Conservation (phyloP, 2,888 invertebrate species). For the Vannuccia rotundouncinata region DNA sequence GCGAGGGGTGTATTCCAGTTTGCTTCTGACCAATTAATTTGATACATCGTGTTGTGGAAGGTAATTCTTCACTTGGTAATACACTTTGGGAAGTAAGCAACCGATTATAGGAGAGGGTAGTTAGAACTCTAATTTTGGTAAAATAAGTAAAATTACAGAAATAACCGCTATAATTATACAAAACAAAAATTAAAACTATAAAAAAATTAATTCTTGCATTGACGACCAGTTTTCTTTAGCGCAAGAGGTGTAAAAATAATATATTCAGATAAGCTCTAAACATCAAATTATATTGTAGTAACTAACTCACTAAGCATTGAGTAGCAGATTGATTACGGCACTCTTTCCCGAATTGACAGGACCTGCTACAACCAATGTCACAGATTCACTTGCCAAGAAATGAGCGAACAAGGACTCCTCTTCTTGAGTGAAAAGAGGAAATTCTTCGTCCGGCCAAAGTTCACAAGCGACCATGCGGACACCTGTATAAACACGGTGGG, state of each 20-base stretch:
- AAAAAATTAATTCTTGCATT: too few species aligned
- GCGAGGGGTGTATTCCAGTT: not conserved
- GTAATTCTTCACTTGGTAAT: not conserved
- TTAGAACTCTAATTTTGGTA: too few species aligned
- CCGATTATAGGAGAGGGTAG: too few species aligned
- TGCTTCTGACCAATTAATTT: not conserved
- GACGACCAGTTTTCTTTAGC: too few species aligned
- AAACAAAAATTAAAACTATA: too few species aligned
- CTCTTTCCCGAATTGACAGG: not conserved
- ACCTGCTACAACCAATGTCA: not conserved
- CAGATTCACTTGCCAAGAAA: not conserved
- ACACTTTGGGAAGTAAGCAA: not conserved
- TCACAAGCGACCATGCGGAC: not conserved
- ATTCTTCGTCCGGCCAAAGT: not conserved
- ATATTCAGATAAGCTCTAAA: not conserved
- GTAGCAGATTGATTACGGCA: not conserved
- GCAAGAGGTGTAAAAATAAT: not conserved
- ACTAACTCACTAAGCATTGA: not conserved
- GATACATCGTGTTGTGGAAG: not conserved
- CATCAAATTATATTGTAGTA: not conserved
- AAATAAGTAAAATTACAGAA: too few species aligned
- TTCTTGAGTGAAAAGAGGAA: not conserved
- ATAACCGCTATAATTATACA: too few species aligned
- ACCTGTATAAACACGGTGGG: not conserved
- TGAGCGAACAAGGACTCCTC: not conserved